A percentile compares a stretch with the other conserved stretches of the same genome.
These are phyloP conservation scores for Basileuterus tristriatus DNA, from an alignment of 2,797 vertebrate species.

Conservation along the genomic window DNA sequence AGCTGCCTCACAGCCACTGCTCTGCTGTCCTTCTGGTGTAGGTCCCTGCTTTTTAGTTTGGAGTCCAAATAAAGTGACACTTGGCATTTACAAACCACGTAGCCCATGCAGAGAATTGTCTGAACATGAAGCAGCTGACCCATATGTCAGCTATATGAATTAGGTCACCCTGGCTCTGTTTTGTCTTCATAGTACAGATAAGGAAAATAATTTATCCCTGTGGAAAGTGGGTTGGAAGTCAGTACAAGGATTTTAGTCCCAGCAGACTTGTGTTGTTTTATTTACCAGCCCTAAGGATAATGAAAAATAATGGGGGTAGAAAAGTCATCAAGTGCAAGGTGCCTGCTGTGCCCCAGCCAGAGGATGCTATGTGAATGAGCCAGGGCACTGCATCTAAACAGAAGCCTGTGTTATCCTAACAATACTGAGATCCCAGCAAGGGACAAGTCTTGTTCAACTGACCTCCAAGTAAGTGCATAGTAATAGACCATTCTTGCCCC, in stretches of 20 bases:
- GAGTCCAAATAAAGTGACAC: neutral
- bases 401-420: neutral
- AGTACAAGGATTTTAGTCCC: constrained; percentile 13
- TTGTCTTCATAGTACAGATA: constrained; percentile 31
- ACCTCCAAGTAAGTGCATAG: neutral
- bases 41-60: neutral
- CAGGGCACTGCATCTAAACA: neutral
- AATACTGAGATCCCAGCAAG: neutral
- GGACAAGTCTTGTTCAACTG: neutral
- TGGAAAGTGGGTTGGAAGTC: constrained; percentile 1
- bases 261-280: neutral
- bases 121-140: neutral
- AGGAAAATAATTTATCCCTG: neutral
- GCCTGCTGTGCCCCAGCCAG: neutral
- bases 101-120: neutral
- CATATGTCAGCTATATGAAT: neutral
- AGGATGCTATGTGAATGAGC: neutral
- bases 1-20: neutral
- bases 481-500: neutral
- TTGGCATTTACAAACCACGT: neutral
- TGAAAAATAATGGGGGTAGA: accelerated
- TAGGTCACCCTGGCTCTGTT: constrained; percentile 16
- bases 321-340: neutral
- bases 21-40: neutral
- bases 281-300: neutral